A percentile compares a stretch with the other conserved stretches of the same genome.
phyloP scores from a whole-genome alignment of 1,140 invertebrate genomes.

The Sogatella furcifera region DNA sequence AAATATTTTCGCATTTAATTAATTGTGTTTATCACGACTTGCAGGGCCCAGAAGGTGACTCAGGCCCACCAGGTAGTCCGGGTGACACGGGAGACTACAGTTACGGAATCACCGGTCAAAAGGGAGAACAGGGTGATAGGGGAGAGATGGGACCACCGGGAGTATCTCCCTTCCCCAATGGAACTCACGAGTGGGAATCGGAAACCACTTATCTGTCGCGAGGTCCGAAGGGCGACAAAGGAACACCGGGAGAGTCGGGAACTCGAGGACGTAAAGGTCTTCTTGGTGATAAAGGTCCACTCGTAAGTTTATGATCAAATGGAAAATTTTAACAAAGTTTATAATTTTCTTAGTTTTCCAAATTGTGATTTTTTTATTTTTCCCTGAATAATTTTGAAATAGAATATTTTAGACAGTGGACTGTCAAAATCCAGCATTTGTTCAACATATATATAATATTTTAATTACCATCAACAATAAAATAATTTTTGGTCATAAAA shows the following conservation, averaged over 20 bases:
- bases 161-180: constrained; percentile 31
- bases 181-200: constrained; percentile 26
- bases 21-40: not conserved
- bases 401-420: too few species aligned
- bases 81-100: constrained; percentile 42
- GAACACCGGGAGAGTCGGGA: constrained; percentile 21
- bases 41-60: constrained; percentile 33
- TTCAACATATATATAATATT: too few species aligned
- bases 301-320: constrained; percentile 31
- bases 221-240: constrained; percentile 38
- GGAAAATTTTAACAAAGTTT: too few species aligned
- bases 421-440: too few species aligned
- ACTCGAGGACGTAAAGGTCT: constrained; percentile 39
- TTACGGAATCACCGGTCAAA: constrained; percentile 29
- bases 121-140: constrained; percentile 35
- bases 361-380: too few species aligned
- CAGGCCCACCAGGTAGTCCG: constrained; percentile 29
- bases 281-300: constrained; percentile 39
- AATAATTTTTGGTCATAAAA: too few species aligned
- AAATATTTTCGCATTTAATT: too few species aligned
- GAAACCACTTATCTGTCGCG: constrained; percentile 12
- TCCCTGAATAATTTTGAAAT: too few species aligned
- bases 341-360: too few species aligned
- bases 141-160: constrained; percentile 40
- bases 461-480: too few species aligned